Conservation (phyloP, 2,113 vertebrate genomes). For the Garra rufa region DNA sequence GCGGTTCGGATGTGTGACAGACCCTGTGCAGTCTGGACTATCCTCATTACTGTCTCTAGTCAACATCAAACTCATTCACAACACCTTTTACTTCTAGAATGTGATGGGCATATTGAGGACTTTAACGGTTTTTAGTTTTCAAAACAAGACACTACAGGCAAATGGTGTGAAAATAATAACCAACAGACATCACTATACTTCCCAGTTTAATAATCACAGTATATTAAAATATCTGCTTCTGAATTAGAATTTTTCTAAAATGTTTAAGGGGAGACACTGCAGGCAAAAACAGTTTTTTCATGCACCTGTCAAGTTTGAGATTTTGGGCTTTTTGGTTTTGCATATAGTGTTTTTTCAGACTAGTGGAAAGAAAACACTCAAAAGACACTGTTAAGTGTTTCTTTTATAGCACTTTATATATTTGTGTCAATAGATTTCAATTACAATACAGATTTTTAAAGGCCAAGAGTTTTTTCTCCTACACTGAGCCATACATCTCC, state of each 20-base stretch:
- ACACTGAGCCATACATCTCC: too few species aligned
- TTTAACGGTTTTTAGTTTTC: neutral
- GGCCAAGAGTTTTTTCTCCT: too few species aligned
- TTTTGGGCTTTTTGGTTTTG: too few species aligned
- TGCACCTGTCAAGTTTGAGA: too few species aligned
- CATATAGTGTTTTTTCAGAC: too few species aligned
- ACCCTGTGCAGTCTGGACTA: conserved; percentile 2
- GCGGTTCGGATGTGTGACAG: conserved; percentile 23
- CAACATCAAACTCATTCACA: neutral
- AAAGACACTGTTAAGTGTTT: too few species aligned
- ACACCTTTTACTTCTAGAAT: neutral
- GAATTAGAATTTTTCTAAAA: neutral
- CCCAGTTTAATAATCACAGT: neutral
- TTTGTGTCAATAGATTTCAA: too few species aligned
- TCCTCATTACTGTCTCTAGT: neutral
- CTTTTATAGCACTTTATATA: too few species aligned
- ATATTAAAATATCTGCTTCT: neutral
- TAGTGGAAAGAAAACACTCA: too few species aligned
- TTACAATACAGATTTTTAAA: too few species aligned
- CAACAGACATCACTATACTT: neutral
- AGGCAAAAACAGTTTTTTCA: too few species aligned
- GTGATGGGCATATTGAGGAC: neutral
- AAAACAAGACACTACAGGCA: neutral
- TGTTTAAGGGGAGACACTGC: too few species aligned
- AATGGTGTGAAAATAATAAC: neutral